Base-by-base conservation (phyloP, 2,888 invertebrate species). In the Dicranocentrus wangi region DNA sequence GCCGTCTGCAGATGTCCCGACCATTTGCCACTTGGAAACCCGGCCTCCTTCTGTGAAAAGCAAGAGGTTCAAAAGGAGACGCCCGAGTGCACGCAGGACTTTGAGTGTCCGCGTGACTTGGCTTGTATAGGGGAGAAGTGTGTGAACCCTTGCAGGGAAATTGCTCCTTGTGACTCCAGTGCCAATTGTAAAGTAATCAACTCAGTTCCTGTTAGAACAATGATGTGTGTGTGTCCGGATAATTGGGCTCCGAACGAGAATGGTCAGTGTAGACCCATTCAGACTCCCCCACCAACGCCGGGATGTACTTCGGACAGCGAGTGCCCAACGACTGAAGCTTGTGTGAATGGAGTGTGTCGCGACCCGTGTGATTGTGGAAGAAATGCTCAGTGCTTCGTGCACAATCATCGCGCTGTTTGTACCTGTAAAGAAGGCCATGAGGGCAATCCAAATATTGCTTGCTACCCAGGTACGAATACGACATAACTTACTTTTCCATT, bases 201-300 rank as follows among this genome's bases (percentile, higher is more conserved):
- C 87, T 95, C 95, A 80, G 91, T 93, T 51, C 96, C 96, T 23
- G 94, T 96, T 70, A 90, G 95, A 85, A 96, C 96, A 2, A 93
- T 96, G 92, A 93, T 94, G 61, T 96, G 96, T 88, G 94, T 94
- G 77, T 96, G 96, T 87, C 94, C 95, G 0, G 93, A 94, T 86
- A 94, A 95, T 61, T 95, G 93, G 91, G 93, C 95, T 82, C 94
- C 95, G 0, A 93, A 95, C 87, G 91, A 93, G 85, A 92, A 92
- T 86, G 95, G 95, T 78, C 92, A 93, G 87, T 96, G 96, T 87
- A 92, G 92, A 87, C 92, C 93, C 75, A 92, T 84, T 32, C 75
- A 72, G 13, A 73, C 82, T 1, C 68, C 93, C 66, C 89, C 93
- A 81, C 92, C 93, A 88, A 88, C 89, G 21, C 90, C 93, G 1